phyloP scores from a whole-genome alignment of 2,113 vertebrate genomes.

The Butorides virescens region DNA sequence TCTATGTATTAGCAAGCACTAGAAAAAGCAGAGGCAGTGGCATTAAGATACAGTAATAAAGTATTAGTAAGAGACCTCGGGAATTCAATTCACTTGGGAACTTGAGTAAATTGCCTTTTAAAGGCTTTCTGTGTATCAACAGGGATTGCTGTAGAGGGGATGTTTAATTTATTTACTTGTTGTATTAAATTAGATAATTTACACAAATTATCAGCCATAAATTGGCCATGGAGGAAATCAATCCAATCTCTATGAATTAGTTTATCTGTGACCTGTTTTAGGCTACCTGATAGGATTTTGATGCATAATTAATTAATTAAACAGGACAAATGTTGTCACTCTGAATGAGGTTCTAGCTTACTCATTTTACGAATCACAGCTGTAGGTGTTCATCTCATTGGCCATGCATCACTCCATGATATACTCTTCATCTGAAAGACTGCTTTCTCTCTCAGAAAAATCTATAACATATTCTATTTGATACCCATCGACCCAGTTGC shows the following conservation, averaged over 20 bases:
- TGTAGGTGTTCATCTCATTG: neutral
- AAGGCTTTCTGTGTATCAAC: constrained; percentile 12
- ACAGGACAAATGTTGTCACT: constrained; percentile 21
- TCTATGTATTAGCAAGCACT: neutral
- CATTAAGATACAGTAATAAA: neutral
- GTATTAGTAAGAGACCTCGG: neutral
- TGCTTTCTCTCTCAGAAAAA: neutral
- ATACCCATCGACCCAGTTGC: neutral
- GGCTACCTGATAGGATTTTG: constrained; percentile 46
- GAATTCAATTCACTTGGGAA: constrained; percentile 26
- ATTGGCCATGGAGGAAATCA: constrained; percentile 37
- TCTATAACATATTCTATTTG: constrained; percentile 29
- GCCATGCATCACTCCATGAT: neutral
- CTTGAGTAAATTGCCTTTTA: constrained; percentile 37
- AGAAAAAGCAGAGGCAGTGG: neutral
- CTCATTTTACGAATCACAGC: neutral
- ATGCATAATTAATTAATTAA: constrained; percentile 62
- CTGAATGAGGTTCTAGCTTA: constrained; percentile 4
- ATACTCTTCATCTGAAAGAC: constrained; percentile 11
- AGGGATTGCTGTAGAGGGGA: constrained; percentile 4
- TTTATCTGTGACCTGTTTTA: constrained; percentile 47
- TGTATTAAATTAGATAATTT: constrained; percentile 64
- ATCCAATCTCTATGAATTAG: constrained; percentile 35
- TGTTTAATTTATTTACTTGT: constrained; percentile 62
- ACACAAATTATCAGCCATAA: constrained; percentile 39